Base-by-base conservation (phyloP, 2,113 vertebrate species). In the Corythornis madagascariensis region DNA sequence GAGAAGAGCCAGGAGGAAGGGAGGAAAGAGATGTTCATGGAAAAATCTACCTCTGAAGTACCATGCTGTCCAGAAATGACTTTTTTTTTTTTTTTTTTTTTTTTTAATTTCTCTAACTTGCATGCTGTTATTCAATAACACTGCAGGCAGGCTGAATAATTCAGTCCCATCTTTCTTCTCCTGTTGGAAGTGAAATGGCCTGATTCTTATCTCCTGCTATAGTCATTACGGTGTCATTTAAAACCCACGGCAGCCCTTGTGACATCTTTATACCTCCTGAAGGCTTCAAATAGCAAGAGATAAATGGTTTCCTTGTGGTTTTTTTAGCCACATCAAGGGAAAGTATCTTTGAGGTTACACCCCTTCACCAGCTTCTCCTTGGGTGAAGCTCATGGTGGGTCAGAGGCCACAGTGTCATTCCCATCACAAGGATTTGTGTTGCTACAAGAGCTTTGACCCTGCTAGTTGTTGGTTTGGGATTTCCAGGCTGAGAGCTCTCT, bases 21-120 rank as follows among this genome's bases (percentile, higher is more conserved):
- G 71, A 92, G 65, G 48, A 38, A 84, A 86, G 80, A 66, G 52
- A 83, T 73, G 42, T 89, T 89, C 3, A 70, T 92, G 89, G 90
- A 95, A 94, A 94, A 96, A 89, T 76, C 47, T 76, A 63, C 78
- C 67, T 95, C 80, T 85, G 50, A 89, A 86, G 19, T n/a, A 85
- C 63, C 7, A 21, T 12, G 11, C 29, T 90, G 29, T 70, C 19
- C 72, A 76, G 53, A 83, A 94, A 83, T 38, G 6, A 31, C 35
- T 29, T 63, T 10, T 42, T 60, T 20, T 28, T 31, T 21, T 35
- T 38, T 21, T 33, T 38, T 19, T n/a, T 38, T 31, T 38, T 15
- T n/a, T n/a, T n/a, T n/a, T n/a, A n/a, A n/a, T n/a, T n/a, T n/a
- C n/a, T n/a, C n/a, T n/a, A n/a, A n/a, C n/a, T n/a, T n/a, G n/a